phyloP scores from a whole-genome alignment of 1,140 invertebrate genomes.

The Chironomus striatipennis region DNA sequence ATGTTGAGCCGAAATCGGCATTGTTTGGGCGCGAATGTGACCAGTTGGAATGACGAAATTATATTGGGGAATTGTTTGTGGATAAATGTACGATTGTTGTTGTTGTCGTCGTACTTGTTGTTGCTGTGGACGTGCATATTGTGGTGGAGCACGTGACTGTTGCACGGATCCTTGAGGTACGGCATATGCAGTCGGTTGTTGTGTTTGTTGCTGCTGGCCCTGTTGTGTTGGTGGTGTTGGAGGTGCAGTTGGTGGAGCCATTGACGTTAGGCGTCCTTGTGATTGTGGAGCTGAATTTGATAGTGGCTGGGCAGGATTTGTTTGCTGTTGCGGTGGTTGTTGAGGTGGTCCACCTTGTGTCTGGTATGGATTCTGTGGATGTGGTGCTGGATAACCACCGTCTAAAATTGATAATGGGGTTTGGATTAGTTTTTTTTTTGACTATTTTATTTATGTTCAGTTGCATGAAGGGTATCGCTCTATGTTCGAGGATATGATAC shows the following conservation, averaged over 20 bases:
- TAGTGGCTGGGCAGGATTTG: not conserved
- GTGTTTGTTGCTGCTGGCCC: not conserved
- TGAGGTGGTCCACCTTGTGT: not conserved
- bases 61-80: not conserved
- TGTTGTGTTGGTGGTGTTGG: constrained; percentile 16
- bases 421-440: too few species aligned
- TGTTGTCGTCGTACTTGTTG: not conserved
- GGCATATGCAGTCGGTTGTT: not conserved
- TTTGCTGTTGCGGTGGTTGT: not conserved
- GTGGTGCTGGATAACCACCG: not conserved
- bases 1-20: not conserved
- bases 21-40: not conserved
- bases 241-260: not conserved
- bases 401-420: not conserved
- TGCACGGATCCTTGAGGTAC: not conserved
- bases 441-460: too few species aligned
- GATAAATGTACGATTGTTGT: not conserved
- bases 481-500: too few species aligned
- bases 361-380: not conserved
- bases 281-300: not conserved
- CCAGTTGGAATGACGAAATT: not conserved
- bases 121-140: not conserved
- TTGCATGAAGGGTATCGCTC: too few species aligned
- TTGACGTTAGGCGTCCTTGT: not conserved
- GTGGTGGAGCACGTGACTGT: not conserved